Percentiles rank a stretch among this genome's conserved stretches.
Evolutionary conservation across 1,140 invertebrate genomes (phyloP).

Genomic region (Drosophila pallidifrons): DNA sequence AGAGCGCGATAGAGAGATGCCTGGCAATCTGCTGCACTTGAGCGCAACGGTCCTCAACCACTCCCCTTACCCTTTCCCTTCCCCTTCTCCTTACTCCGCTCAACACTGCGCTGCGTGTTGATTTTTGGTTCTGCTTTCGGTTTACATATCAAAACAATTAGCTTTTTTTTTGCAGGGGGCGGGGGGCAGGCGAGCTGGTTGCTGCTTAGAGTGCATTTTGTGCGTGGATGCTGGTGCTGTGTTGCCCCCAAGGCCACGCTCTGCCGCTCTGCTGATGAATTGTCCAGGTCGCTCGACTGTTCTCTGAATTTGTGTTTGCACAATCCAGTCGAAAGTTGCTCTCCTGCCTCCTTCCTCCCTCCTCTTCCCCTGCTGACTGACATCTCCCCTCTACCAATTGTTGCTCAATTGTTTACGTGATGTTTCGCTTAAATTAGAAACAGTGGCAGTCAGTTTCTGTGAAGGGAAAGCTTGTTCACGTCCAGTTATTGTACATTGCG

Average conservation of each 20-base stretch:
- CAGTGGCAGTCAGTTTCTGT: slow-evolving; percentile 22
- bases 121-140: slow-evolving; percentile 76
- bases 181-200: neutral
- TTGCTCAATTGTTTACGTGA: slow-evolving; percentile 82
- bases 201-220: slow-evolving; percentile 66
- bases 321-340: slow-evolving; percentile 38
- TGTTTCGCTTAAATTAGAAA: slow-evolving; percentile 74
- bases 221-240: slow-evolving; percentile 25
- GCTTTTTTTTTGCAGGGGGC: slow-evolving; percentile 36
- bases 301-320: slow-evolving; percentile 32
- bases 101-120: slow-evolving; percentile 64
- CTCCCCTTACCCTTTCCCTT: slow-evolving; percentile 3
- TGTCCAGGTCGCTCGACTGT: slow-evolving; percentile 44
- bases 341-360: neutral
- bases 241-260: slow-evolving; percentile 67
- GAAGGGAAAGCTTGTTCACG: neutral
- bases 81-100: neutral
- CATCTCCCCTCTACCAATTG: slow-evolving; percentile 31
- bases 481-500: slow-evolving; percentile 55
- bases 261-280: slow-evolving; percentile 70
- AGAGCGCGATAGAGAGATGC: neutral
- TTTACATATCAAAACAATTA: slow-evolving; percentile 83
- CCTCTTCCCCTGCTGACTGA: slow-evolving; percentile 14
- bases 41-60: slow-evolving; percentile 13
- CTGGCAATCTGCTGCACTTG: slow-evolving; percentile 48